Conservation (phyloP, 2,797 vertebrate genomes). For the Melopsittacus undulatus region DNA sequence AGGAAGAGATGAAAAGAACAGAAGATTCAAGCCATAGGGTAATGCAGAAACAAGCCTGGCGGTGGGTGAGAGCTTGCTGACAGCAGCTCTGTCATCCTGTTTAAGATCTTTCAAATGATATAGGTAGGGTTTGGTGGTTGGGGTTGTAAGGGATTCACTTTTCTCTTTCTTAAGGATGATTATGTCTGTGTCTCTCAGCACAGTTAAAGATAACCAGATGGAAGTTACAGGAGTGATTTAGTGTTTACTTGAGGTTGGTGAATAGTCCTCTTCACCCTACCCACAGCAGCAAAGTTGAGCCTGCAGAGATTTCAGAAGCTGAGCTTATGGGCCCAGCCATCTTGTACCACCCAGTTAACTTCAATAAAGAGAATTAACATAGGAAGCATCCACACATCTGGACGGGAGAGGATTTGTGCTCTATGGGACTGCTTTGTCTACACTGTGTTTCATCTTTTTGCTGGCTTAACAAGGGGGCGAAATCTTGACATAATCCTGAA, state of each 20-base stretch:
- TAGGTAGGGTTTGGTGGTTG: neutral
- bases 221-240: neutral
- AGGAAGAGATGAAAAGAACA: neutral
- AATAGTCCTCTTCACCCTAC: neutral
- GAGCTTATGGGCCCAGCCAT: neutral
- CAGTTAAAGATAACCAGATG: neutral
- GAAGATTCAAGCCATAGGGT: neutral
- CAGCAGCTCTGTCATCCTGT: neutral
- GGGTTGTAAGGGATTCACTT: neutral
- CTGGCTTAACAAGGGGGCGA: neutral
- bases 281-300: neutral
- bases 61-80: neutral
- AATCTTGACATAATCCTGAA: neutral
- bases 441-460: fast-evolving
- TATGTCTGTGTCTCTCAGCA: neutral
- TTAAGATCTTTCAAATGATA: neutral
- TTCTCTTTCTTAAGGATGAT: neutral
- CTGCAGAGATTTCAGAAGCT: neutral
- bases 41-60: neutral
- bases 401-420: neutral
- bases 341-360: neutral
- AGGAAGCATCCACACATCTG: neutral
- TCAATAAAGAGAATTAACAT: neutral
- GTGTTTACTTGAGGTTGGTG: neutral
- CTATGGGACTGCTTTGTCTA: neutral